Evolutionary conservation across 2,797 vertebrate species (phyloP).

Genomic region (Naso thynnoides): DNA sequence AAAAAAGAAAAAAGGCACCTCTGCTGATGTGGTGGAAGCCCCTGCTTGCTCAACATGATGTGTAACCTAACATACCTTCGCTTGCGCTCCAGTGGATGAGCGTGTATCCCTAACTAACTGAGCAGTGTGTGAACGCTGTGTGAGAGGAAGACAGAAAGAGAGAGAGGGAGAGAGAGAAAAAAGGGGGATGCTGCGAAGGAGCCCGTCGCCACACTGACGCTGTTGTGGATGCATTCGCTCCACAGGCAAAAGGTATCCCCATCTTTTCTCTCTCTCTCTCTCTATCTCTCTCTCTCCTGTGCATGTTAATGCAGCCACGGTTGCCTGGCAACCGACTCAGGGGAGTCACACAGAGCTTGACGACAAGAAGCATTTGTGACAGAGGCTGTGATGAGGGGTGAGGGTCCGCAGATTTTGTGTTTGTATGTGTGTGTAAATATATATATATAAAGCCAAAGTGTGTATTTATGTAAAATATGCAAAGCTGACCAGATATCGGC

Average conservation of each 20-base stretch:
- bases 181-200: slow-evolving; percentile 50
- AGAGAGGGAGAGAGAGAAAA: slow-evolving; percentile 13
- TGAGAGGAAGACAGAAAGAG: slow-evolving; percentile 34
- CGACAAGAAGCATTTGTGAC: slow-evolving; percentile 81
- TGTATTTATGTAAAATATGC: slow-evolving; percentile 4
- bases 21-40: slow-evolving; percentile 49
- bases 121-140: slow-evolving; percentile 55
- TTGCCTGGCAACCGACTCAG: slow-evolving; percentile 91
- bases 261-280: slow-evolving; percentile 79
- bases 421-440: neutral
- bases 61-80: slow-evolving; percentile 54
- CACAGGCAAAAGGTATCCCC: slow-evolving; percentile 84
- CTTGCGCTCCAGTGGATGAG: slow-evolving; percentile 57
- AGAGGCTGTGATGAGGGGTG: slow-evolving; percentile 71
- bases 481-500: neutral
- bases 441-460: neutral
- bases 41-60: slow-evolving; percentile 51
- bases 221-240: slow-evolving; percentile 73
- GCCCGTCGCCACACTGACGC: slow-evolving; percentile 68
- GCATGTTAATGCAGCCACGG: slow-evolving; percentile 89
- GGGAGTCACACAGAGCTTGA: slow-evolving; percentile 84
- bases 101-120: slow-evolving; percentile 59
- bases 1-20: slow-evolving; percentile 23
- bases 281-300: slow-evolving; percentile 80
- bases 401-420: slow-evolving; percentile 57